Evolutionary conservation across 2,888 invertebrate species (phyloP).

Genomic region (Oconnorella tubifera): DNA sequence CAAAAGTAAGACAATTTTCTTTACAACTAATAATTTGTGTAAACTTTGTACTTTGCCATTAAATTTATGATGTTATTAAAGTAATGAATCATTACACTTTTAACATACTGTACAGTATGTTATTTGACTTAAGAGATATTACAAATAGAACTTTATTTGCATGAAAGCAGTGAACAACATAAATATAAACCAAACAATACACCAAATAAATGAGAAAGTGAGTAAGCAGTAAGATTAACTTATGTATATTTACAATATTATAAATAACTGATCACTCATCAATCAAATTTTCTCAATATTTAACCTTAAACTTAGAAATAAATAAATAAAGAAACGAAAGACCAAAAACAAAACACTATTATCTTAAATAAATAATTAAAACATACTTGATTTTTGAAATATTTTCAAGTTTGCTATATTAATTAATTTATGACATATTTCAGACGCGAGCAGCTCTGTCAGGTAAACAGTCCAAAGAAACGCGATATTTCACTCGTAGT

Average conservation of each 20-base stretch:
- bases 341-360: too few relatives aligned
- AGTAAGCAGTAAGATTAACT: too few relatives aligned
- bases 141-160: not conserved
- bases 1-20: not conserved
- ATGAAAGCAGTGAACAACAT: not conserved
- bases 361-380: too few relatives aligned
- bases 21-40: not conserved
- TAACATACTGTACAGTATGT: not conserved
- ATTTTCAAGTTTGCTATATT: too few relatives aligned
- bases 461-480: not conserved
- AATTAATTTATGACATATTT: not conserved
- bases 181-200: not conserved
- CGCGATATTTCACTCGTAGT: not conserved
- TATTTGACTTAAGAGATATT: not conserved
- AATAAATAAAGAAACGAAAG: too few relatives aligned
- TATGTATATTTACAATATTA: too few relatives aligned
- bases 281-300: too few relatives aligned
- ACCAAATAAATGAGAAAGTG: too few relatives aligned
- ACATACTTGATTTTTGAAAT: too few relatives aligned
- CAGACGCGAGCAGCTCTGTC: not conserved
- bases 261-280: too few relatives aligned
- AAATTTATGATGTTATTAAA: not conserved
- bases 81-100: not conserved
- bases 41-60: not conserved
- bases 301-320: too few relatives aligned